Base-by-base conservation (phyloP, 1,140 invertebrate species). In the Philopotamus ludificatus region DNA sequence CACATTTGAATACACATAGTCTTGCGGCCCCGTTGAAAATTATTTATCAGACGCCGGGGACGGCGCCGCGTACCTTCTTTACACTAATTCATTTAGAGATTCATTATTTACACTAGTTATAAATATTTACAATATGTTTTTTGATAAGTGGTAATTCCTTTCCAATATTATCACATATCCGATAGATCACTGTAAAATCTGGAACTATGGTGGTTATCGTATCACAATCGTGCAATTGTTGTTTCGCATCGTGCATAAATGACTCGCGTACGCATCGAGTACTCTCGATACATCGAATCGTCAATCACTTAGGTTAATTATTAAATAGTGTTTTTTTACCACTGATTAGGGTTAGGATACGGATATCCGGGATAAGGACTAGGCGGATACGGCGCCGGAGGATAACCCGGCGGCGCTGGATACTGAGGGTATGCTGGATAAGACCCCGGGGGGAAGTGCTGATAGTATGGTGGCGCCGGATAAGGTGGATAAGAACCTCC, bases 401-500 rank as follows among this genome's bases (percentile, higher is more conserved):
- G 71, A 10, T 77, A 39, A 1, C 61, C 73, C 1, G 74, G 72
- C 8, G 78, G 71, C 8, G 77, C 53, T 1, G 65, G 57, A 73
- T 53, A 76, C 47, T 78, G 75, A 55, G 79, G 75, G 68, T 82
- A 82, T 54, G 80, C 77, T 47, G 81, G 80, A 51, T 83, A 80
- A 61, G 68, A 80, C 72, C 74, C 74, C 7, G 77, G 76, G 44
- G 76, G 74, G 66, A 82, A 82, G 54, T 80, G 77, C 47, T 82
- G 80, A 49, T 83, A 80, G 64, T 83, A 84, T 0, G 69, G 81
- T 71, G 74, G 80, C 66, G 79, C 83, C 76, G 65, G 62, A 68
- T 79, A 79, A 28, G 75, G 68, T 7, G 77, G 76, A 61, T 79
- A 81, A 9, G 71, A 72, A 8, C 76, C 76, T 62, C 77, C 77